phyloP scores from a whole-genome alignment of 2,797 vertebrate genomes.

The Eulemur coronatus region DNA sequence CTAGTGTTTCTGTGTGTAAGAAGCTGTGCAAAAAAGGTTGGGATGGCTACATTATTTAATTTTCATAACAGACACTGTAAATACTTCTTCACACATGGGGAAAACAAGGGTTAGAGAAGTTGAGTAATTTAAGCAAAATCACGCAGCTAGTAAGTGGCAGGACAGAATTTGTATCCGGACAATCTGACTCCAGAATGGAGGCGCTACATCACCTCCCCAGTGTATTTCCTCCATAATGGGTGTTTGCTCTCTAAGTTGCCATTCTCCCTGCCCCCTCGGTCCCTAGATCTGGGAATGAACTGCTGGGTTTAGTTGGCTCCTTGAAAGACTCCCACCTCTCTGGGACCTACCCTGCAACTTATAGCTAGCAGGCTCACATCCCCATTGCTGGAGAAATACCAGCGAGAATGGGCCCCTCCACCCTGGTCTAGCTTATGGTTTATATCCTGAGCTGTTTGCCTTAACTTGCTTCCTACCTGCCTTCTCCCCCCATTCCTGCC shows the following conservation, averaged over 20 bases:
- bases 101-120: neutral
- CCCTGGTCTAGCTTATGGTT: neutral
- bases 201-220: neutral
- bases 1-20: neutral
- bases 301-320: neutral
- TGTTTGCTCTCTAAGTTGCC: neutral
- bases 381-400: neutral
- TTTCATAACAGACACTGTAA: neutral
- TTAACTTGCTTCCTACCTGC: neutral
- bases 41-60: neutral
- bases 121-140: constrained; percentile 11
- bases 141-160: neutral
- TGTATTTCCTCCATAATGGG: neutral
- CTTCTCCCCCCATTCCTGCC: neutral
- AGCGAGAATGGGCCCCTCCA: neutral
- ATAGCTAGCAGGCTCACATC: neutral
- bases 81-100: neutral
- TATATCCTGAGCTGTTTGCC: neutral
- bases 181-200: neutral
- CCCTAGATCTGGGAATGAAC: neutral
- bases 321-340: neutral
- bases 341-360: neutral
- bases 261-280: neutral
- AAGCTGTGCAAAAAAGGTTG: neutral
- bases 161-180: neutral